Percentiles rank a stretch among this genome's conserved stretches.
Evolutionary conservation across 2,888 invertebrate genomes (phyloP).

Genomic region (Exocentrus adspersus): DNA sequence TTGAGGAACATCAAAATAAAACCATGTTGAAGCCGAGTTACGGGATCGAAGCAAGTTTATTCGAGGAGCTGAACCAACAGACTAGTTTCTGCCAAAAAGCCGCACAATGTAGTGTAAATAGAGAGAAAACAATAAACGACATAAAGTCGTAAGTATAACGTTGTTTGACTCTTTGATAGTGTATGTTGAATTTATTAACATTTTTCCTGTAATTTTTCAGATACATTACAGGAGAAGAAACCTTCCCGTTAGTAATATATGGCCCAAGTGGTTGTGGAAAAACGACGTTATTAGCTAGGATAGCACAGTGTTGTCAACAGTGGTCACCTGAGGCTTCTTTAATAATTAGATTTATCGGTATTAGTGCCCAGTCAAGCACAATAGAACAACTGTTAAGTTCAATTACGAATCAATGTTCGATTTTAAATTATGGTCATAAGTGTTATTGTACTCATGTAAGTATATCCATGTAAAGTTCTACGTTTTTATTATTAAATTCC

Average conservation of each 20-base stretch:
- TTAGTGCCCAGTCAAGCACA: conserved; percentile 74
- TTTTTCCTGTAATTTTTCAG: too few species aligned
- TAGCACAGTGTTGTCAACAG: conserved; percentile 72
- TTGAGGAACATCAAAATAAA: conserved; percentile 74
- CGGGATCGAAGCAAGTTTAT: conserved; percentile 71
- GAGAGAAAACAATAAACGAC: conserved; percentile 75
- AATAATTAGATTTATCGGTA: conserved; percentile 71
- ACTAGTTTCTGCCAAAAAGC: conserved; percentile 77
- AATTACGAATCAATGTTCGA: conserved; percentile 79
- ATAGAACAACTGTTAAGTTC: conserved; percentile 78
- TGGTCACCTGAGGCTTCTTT: conserved; percentile 71
- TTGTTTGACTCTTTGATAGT: too few species aligned
- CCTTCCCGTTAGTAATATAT: conserved; percentile 76
- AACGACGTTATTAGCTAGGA: conserved; percentile 80
- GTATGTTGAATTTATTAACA: too few species aligned
- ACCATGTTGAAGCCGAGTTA: conserved; percentile 69
- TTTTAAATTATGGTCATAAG: conserved; percentile 74
- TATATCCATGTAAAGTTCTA: conserved; percentile 13
- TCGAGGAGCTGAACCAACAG: conserved; percentile 79
- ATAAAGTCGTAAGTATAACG: conserved; percentile 72
- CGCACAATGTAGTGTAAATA: conserved; percentile 75
- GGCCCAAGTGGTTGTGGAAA: conserved; percentile 88
- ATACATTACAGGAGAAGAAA: conserved; percentile 72
- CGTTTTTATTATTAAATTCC: too few species aligned
- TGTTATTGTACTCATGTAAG: conserved; percentile 72